Evolutionary conservation across 2,888 invertebrate genomes (phyloP), one percentile per base, ranked within the genome.

Genomic region (Netelia inedita): DNA sequence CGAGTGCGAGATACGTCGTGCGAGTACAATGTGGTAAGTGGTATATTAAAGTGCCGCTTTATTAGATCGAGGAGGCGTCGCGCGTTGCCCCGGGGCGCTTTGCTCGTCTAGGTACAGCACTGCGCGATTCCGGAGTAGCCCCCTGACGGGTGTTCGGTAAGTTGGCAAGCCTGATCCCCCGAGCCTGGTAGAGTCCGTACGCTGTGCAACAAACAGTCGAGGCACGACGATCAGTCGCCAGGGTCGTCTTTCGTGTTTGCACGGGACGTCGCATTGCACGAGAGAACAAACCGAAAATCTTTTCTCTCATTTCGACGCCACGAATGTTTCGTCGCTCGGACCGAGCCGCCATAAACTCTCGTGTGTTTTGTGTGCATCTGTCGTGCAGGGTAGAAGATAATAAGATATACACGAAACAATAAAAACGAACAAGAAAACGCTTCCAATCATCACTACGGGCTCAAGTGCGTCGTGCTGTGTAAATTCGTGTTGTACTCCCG

Each of bases 151-250:
- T 46, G 10, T 35, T 69, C 53, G 57, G 21, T 65, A 65, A 16
- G 85, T 85, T 85, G 85, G 85, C 82, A 82, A 14, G 79, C 82
- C 65, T 85, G 82, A 66, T 0, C 35, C 9, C 59, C 65, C 66
- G 59, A 80, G 79, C 19, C 73, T 66, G 66, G 80, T 23, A 35
- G 73, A 53, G 78, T 89, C 85, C 88, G 88, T 89, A 87, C 88
- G 87, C 88, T 88, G 90, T 88, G 89, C 89, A 88, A 88, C 87
- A 85, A 89, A 87, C 89, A 90, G 91, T 90, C 87, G 88, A 88
- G 89, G 81, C 86, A 83, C 89, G 89, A 89, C 87, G 89, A 89
- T 81, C 85, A 86, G 72, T 86, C 87, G 86, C 75, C 86, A 85
- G 88, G 87, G 88, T 91, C 88, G 91, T 87, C 87, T 89, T 89